These are phyloP conservation scores for Cotesia vestalis DNA, from an alignment of 1,140 invertebrate species.

Conservation along the genomic window DNA sequence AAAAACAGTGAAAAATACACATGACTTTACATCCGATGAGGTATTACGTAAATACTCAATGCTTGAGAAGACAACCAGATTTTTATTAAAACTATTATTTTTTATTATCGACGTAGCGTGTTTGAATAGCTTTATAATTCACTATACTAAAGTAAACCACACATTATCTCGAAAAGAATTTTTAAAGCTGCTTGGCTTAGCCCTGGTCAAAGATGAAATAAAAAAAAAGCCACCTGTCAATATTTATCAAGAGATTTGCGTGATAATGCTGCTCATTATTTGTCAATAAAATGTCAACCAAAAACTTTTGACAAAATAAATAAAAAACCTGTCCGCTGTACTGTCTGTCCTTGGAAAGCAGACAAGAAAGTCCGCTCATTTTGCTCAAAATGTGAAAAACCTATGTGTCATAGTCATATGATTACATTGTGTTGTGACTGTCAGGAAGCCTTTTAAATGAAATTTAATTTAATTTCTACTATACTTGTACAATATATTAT, in stretches of 20 bases:
- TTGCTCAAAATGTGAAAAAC: not conserved
- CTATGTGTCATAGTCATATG: not conserved
- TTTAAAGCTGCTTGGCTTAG: not conserved
- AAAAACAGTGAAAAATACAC: too few species aligned
- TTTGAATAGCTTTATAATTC: too few species aligned
- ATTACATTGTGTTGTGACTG: not conserved
- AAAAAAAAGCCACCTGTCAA: not conserved
- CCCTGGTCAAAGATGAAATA: not conserved
- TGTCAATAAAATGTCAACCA: not conserved
- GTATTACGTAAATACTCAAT: too few species aligned
- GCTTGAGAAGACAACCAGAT: too few species aligned
- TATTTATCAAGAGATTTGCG: not conserved
- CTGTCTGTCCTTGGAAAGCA: not conserved
- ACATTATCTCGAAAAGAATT: not conserved
- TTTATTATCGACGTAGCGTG: too few species aligned
- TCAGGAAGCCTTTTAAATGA: too few species aligned
- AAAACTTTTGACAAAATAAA: not conserved
- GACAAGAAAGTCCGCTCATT: conserved; percentile 6
- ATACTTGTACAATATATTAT: too few species aligned
- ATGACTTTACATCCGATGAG: too few species aligned
- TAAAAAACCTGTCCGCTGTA: not conserved
- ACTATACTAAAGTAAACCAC: too few species aligned
- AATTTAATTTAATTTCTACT: too few species aligned
- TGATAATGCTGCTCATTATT: not conserved
- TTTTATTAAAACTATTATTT: too few species aligned